Evolutionary conservation across 2,888 invertebrate genomes (phyloP).

Genomic region (Odontomyia ornata): DNA sequence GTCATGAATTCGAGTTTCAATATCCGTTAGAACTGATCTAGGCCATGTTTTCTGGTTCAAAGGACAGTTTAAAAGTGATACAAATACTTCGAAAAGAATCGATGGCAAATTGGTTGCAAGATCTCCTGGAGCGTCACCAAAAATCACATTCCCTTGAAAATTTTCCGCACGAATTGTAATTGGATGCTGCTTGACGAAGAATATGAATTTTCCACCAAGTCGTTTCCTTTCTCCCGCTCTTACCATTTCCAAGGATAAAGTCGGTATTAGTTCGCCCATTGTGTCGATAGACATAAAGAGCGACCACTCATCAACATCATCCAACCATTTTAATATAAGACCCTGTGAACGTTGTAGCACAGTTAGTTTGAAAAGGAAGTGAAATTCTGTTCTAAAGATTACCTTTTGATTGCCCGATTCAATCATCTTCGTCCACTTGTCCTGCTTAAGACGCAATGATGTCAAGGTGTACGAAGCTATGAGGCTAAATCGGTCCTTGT

Average conservation of each 20-base stretch:
- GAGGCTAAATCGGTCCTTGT: conserved; percentile 67
- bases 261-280: conserved; percentile 65
- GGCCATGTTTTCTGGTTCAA: conserved; percentile 79
- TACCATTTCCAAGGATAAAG: conserved; percentile 61
- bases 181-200: conserved; percentile 67
- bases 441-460: conserved; percentile 81
- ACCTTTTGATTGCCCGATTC: conserved; percentile 67
- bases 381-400: background rate
- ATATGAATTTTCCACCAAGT: conserved; percentile 64
- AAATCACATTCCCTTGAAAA: conserved; percentile 66
- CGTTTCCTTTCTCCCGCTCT: background rate
- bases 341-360: conserved; percentile 8
- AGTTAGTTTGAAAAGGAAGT: background rate
- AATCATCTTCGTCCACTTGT: conserved; percentile 89
- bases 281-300: conserved; percentile 63
- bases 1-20: conserved; percentile 74
- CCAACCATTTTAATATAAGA: conserved; percentile 63
- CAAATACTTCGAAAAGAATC: conserved; percentile 77
- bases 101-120: conserved; percentile 76
- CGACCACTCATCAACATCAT: conserved; percentile 59
- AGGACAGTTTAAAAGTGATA: conserved; percentile 76
- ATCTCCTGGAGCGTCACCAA: conserved; percentile 79
- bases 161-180: conserved; percentile 62
- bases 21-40: conserved; percentile 73
- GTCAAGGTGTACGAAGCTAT: conserved; percentile 78